Percentiles rank a stretch among this genome's conserved stretches.
These are phyloP conservation scores for Falco rusticolus DNA, from an alignment of 2,797 vertebrate species.

Conservation along the genomic window DNA sequence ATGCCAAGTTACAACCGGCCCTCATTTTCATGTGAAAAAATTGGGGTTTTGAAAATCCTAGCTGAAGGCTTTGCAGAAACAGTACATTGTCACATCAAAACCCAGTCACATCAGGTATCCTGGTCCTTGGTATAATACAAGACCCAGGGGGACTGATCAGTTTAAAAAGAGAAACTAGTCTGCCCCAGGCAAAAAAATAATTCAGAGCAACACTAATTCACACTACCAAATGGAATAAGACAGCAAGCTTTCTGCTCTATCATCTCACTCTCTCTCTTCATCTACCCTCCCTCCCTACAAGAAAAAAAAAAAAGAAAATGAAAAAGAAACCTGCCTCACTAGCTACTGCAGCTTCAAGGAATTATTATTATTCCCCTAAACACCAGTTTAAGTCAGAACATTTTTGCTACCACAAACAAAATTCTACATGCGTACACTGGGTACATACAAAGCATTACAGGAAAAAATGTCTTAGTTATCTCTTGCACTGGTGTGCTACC, in stretches of 20 bases:
- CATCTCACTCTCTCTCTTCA: background rate
- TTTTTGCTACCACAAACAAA: background rate
- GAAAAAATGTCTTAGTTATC: background rate
- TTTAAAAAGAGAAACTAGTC: constrained; percentile 59
- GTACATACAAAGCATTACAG: background rate
- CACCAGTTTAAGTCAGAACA: background rate
- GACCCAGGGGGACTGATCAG: constrained; percentile 23
- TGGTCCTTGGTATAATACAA: constrained; percentile 26
- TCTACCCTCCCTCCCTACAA: background rate
- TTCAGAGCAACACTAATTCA: constrained; percentile 52
- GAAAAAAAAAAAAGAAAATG: background rate
- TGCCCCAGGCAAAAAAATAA: constrained; percentile 33
- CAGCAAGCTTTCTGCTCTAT: background rate
- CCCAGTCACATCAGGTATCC: constrained; percentile 32
- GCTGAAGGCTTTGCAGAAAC: constrained; percentile 41
- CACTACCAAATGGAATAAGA: constrained; percentile 18
- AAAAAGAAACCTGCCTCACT: background rate
- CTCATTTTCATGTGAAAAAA: constrained; percentile 24
- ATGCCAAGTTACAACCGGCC: constrained; percentile 1
- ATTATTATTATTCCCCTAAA: background rate
- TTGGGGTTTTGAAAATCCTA: constrained; percentile 28
- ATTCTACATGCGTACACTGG: background rate
- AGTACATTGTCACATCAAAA: constrained; percentile 40
- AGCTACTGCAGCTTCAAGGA: background rate
- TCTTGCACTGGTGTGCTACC: background rate